Percentiles rank a stretch among this genome's conserved stretches.
Conservation (phyloP, 2,113 vertebrate species). For the Sakesphorus luctuosus region DNA sequence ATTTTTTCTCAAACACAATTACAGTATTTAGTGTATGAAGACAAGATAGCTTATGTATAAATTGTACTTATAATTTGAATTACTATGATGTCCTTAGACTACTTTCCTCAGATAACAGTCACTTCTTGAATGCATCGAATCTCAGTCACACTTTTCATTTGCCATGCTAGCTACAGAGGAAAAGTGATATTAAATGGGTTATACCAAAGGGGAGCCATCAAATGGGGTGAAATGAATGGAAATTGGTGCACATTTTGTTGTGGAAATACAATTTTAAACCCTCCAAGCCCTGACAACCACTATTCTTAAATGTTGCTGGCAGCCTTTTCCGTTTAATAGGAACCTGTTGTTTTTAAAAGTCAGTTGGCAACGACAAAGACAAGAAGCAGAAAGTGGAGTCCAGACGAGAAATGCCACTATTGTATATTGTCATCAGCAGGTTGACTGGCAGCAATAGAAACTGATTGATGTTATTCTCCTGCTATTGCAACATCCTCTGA, state of each 20-base stretch:
- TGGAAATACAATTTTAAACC: neutral
- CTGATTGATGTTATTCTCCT: neutral
- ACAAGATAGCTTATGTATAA: neutral
- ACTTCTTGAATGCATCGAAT: neutral
- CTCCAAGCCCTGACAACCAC: neutral
- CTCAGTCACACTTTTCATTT: neutral
- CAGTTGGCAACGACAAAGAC: slow-evolving; percentile 20
- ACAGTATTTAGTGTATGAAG: neutral
- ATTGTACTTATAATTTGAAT: neutral
- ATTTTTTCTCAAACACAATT: neutral
- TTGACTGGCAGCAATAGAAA: slow-evolving; percentile 6
- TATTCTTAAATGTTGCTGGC: slow-evolving; percentile 34
- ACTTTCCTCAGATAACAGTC: neutral
- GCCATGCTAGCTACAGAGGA: neutral
- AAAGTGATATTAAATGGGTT: neutral
- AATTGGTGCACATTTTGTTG: slow-evolving; percentile 5
- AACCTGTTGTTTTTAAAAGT: slow-evolving; percentile 54
- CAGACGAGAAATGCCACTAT: neutral
- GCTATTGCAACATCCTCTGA: neutral
- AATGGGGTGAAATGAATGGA: neutral
- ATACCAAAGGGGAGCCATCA: neutral
- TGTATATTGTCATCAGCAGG: slow-evolving; percentile 5
- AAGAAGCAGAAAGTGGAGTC: neutral
- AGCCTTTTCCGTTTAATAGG: slow-evolving; percentile 18
- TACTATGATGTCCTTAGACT: neutral